Conservation (phyloP, 2,113 vertebrate genomes). For the Neomonachus schauinslandi region DNA sequence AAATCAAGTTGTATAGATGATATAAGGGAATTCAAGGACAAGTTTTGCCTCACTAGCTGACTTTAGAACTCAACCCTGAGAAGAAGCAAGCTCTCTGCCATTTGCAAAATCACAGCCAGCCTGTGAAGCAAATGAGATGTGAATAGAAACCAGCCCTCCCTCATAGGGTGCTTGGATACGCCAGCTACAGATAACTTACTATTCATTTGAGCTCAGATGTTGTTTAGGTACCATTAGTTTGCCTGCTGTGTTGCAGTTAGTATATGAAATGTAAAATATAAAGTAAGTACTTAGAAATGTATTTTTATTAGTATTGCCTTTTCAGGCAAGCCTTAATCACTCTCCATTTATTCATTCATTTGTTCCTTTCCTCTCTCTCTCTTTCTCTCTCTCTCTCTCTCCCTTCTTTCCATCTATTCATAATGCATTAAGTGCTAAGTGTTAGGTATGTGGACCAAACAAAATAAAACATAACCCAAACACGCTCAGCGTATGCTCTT, state of each 20-base stretch:
- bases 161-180: neutral
- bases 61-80: constrained; percentile 17
- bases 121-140: neutral
- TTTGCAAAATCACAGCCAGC: constrained; percentile 24
- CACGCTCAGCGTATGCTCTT: neutral
- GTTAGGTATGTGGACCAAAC: neutral
- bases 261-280: neutral
- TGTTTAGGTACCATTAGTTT: neutral
- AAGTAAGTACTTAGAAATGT: constrained; percentile 20
- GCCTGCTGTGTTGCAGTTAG: neutral
- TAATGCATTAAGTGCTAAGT: neutral
- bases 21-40: neutral
- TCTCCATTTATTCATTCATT: neutral
- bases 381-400: neutral
- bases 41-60: neutral
- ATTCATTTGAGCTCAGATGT: neutral
- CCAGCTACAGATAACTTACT: constrained; percentile 8
- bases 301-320: neutral
- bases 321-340: neutral
- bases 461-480: constrained; percentile 8
- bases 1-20: constrained; percentile 7
- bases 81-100: neutral
- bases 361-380: neutral
- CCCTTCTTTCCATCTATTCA: neutral
- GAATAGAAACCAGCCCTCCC: neutral